Base-by-base conservation (phyloP, 2,888 invertebrate species). In the Meghimatium bilineatum region DNA sequence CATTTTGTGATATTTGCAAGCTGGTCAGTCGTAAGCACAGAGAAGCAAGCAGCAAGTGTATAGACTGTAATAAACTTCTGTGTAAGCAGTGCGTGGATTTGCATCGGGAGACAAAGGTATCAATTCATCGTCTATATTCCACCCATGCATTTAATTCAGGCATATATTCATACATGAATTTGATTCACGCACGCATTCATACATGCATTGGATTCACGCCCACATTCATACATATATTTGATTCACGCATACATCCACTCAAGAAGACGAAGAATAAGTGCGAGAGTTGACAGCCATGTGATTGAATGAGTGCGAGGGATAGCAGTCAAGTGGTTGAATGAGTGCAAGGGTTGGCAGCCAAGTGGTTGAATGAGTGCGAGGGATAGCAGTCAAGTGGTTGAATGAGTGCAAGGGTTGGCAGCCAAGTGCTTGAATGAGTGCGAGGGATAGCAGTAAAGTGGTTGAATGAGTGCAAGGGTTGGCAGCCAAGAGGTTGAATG, bases 1-100 rank as follows among this genome's bases (percentile, higher is more conserved):
- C 93, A 17, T 93, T 92, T 88, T 94, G 93, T 88, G 93, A 94
- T 88, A 93, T 94, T 85, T 94, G 93, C 88, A 93, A 93, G 88
- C 87, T 93, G 88, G 91, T 93, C 20, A 91, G 89, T 88, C 87
- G 92, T 44, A 92, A 92, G 78, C 93, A 93, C 83, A 87, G 91
- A n/a, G 93, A 93, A 85, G 94, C 93, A 36, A 87, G 91, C 23
- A 93, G 93, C 20, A 93, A 94, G 88, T 94, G 94, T 85, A 89
- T 94, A 69, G 94, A 94, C 87, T 94, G 94, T 86, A 93, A 93
- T 88, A 94, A 94, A 87, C 89, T 93, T 76, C 89, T 94, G 63
- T 94, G 94, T 85, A 91, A 91, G 80, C 83, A 89, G 44, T 94
- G 94, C 85, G 93, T 93, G 17, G 92, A 92, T 60, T 86, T 92